Base-by-base conservation (phyloP, 2,797 vertebrate species). In the Mus caroli region DNA sequence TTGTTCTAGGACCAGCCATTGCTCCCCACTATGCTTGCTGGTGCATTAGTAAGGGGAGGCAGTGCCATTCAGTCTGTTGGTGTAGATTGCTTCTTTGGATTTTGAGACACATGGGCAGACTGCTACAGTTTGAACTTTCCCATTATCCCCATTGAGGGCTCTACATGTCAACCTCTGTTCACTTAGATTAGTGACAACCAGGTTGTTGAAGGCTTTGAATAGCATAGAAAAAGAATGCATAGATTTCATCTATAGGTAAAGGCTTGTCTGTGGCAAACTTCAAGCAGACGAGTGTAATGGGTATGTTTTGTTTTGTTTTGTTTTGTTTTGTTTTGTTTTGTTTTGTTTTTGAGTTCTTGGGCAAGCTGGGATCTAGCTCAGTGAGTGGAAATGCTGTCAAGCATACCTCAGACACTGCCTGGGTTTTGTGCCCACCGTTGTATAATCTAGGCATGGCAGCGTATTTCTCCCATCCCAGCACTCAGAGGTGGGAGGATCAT, bases 201-300 rank as follows among this genome's bases (percentile, higher is more conserved):
- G 40, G 52, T 71, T 52, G 28, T 37, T 58, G 60, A 93, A n/a
- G 56, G 37, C 67, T 89, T 93, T 88, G 64, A 77, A 60, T 20
- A 83, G 50, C 82, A 19, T 7, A 28, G 40, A 31, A 92, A 85
- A 96, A 82, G 28, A 24, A 85, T 87, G 46, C 82, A 86, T 71
- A 87, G 84, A 82, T 90, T 93, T 94, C 90, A 67, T 84, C 31
- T 87, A 15, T 8, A 90, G 92, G 46, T 46, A 43, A 73, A 87
- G 14, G 67, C 37, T 64, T 84, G 20, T 64, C 92, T 43, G 15
- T 1, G 4, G 93, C 43, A 62, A 88, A 92, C 85, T 84, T 60
- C 46, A 90, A 82, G 54, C 46, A 78, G 17, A 67, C 82, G 2
- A 62, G 79, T 56, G 40, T 67, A 69, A 46, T 80, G 24, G 84